Percentiles rank a stretch among this genome's conserved stretches.
phyloP scores from a whole-genome alignment of 2,888 invertebrate species.

The Xanthia togata region DNA sequence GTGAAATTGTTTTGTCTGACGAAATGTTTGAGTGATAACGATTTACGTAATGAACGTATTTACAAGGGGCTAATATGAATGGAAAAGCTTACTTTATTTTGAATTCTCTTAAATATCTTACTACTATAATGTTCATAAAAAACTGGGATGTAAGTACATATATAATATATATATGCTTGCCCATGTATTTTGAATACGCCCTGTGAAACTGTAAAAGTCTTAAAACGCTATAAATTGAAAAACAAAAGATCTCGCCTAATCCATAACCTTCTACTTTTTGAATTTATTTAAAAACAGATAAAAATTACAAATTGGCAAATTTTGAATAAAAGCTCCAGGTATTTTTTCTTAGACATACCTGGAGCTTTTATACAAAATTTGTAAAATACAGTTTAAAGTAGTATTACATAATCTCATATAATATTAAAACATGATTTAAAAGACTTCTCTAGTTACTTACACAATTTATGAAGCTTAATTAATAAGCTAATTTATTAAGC shows the following conservation, averaged over 20 bases:
- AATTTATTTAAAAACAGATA: neutral
- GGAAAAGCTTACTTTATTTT: neutral
- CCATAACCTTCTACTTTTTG: neutral
- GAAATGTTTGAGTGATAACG: slow-evolving; percentile 2
- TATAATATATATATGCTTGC: neutral
- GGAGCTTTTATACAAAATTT: neutral
- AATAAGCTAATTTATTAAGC: too few relatives aligned
- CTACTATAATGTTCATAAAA: neutral
- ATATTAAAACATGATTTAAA: slow-evolving; percentile 11
- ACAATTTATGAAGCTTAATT: neutral
- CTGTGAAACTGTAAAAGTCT: neutral
- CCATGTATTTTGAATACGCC: neutral
- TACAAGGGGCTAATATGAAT: neutral
- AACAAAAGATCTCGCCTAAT: neutral
- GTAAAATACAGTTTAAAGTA: slow-evolving; percentile 1
- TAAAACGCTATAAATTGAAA: neutral
- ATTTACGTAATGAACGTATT: neutral
- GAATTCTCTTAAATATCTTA: neutral
- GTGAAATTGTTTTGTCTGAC: slow-evolving; percentile 22
- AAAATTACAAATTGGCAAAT: too few relatives aligned
- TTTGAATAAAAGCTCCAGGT: too few relatives aligned
- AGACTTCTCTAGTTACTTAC: neutral
- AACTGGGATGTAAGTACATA: too few relatives aligned
- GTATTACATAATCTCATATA: neutral
- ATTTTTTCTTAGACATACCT: too few relatives aligned